These are phyloP conservation scores for Danio kyathit DNA, from an alignment of 2,797 vertebrate species.

Conservation along the genomic window DNA sequence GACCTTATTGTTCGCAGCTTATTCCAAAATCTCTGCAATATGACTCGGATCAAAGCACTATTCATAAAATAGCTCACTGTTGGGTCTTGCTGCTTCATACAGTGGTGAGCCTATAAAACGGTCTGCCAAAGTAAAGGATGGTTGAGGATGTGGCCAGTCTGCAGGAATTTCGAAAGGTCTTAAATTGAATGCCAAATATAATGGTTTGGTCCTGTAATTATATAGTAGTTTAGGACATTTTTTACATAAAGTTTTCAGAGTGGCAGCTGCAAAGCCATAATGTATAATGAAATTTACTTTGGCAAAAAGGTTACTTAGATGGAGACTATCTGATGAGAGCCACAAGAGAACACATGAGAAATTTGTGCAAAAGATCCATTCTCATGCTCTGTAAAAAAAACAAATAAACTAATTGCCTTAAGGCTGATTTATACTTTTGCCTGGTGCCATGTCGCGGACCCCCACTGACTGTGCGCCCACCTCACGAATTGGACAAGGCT, in stretches of 20 bases:
- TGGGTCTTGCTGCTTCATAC: slow-evolving; percentile 36
- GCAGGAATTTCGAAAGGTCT: slow-evolving; percentile 17
- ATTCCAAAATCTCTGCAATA: slow-evolving; percentile 79
- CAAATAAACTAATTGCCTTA: no score
- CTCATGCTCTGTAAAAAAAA: neutral
- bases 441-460: no score
- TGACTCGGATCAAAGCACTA: slow-evolving; percentile 76
- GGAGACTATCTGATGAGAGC: neutral
- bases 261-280: slow-evolving; percentile 30
- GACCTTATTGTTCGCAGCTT: slow-evolving; percentile 76
- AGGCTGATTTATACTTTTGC: no score
- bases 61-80: slow-evolving; percentile 47
- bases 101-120: slow-evolving; percentile 48
- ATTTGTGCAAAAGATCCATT: neutral
- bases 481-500: no score
- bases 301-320: slow-evolving; percentile 5
- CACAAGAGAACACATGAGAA: neutral
- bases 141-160: slow-evolving; percentile 46
- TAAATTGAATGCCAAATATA: slow-evolving; percentile 40
- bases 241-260: slow-evolving; percentile 24
- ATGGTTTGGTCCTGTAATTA: slow-evolving; percentile 40
- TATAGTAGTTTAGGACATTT: slow-evolving; percentile 3
- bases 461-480: no score
- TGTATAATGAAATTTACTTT: slow-evolving; percentile 25
- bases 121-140: slow-evolving; percentile 56